These are phyloP conservation scores for Tragelaphus buxtoni DNA, from an alignment of 2,113 vertebrate genomes.

Conservation along the genomic window DNA sequence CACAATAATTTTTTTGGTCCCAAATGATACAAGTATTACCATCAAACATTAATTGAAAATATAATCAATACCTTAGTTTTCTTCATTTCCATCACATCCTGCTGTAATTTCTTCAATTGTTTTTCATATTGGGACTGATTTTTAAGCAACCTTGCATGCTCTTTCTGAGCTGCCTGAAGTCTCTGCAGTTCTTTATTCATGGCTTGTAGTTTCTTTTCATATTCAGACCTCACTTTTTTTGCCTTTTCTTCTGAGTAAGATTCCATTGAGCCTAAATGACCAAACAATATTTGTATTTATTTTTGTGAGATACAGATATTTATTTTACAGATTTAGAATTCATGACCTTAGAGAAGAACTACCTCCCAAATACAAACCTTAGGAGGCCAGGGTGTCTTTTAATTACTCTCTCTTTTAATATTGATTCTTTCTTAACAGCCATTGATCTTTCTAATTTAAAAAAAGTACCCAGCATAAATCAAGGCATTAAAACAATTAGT, in stretches of 20 bases:
- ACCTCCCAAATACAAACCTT: background rate
- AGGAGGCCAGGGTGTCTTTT: background rate
- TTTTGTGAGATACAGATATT: background rate
- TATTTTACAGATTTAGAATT: background rate
- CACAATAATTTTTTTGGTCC: background rate
- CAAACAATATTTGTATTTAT: conserved; percentile 33
- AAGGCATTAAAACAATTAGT: conserved; percentile 10
- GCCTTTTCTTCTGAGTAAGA: conserved; percentile 95
- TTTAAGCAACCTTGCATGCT: conserved; percentile 94
- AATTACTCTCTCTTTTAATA: background rate
- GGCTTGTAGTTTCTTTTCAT: conserved; percentile 94
- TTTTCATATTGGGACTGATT: conserved; percentile 98
- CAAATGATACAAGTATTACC: background rate
- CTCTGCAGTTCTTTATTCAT: conserved; percentile 99
- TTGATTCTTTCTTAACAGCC: background rate
- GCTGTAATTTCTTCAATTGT: conserved; percentile 94
- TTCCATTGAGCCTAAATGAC: conserved; percentile 90
- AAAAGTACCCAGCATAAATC: background rate
- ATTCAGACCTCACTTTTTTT: conserved; percentile 93
- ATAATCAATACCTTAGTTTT: conserved; percentile 91
- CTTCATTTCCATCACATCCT: conserved; percentile 97
- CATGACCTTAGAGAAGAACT: background rate
- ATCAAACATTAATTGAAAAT: background rate
- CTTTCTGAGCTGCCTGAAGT: conserved; percentile 95
- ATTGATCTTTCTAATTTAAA: background rate